Conservation (phyloP, 2,888 invertebrate species). For the Lochmaea crataegi region DNA sequence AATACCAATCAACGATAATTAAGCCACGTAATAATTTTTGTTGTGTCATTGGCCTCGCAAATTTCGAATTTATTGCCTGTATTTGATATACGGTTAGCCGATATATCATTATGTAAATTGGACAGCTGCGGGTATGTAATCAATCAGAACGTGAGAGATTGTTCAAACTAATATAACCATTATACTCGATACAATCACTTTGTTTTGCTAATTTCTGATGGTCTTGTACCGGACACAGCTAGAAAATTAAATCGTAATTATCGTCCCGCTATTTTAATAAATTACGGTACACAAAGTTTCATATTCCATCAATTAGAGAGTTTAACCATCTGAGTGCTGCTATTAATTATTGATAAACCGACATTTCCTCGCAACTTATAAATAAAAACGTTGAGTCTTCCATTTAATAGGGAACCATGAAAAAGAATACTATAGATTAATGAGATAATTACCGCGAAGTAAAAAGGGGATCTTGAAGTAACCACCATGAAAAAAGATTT, state of each 20-base stretch:
- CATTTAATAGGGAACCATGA: too few species aligned
- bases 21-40: background rate
- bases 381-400: too few species aligned
- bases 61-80: background rate
- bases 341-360: too few species aligned
- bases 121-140: constrained; percentile 10
- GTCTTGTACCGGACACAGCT: background rate
- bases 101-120: constrained; percentile 6
- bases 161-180: background rate
- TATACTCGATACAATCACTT: background rate
- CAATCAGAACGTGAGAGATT: constrained; percentile 4
- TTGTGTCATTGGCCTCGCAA: background rate
- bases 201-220: constrained; percentile 8
- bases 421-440: too few species aligned
- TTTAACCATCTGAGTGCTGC: background rate
- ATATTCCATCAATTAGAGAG: background rate
- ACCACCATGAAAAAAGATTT: too few species aligned
- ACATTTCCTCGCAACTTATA: background rate
- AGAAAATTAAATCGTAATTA: background rate
- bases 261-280: background rate
- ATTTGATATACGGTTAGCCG: background rate
- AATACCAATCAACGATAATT: background rate
- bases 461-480: too few species aligned
- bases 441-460: too few species aligned
- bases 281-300: background rate